Percentiles rank a stretch among this genome's conserved stretches.
These are phyloP conservation scores for Anthoscopus minutus DNA, from an alignment of 2,113 vertebrate species.

Conservation along the genomic window DNA sequence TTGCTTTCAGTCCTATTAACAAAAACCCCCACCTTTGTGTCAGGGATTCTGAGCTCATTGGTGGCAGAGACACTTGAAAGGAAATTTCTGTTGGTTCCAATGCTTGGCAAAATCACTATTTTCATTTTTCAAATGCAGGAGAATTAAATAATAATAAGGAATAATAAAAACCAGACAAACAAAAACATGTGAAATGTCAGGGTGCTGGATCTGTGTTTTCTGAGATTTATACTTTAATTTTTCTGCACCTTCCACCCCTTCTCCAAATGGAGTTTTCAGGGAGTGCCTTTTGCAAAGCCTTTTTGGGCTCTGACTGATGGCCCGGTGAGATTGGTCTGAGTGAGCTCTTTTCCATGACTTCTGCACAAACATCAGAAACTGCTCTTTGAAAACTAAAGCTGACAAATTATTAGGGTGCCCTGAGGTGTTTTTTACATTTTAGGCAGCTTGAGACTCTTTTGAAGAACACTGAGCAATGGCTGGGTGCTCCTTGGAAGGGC, in stretches of 20 bases:
- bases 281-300: neutral
- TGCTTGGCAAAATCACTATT: neutral
- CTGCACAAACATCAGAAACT: neutral
- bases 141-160: neutral
- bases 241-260: neutral
- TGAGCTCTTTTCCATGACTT: neutral
- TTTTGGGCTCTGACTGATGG: fast-evolving
- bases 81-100: neutral
- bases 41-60: neutral
- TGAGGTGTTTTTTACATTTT: neutral
- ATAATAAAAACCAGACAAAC: neutral
- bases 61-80: neutral
- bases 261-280: neutral
- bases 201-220: neutral
- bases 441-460: neutral
- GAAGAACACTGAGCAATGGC: neutral
- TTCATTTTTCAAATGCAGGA: neutral
- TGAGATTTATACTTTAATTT: neutral
- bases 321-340: neutral
- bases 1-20: neutral
- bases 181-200: neutral
- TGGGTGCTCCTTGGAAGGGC: neutral
- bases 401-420: neutral
- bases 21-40: neutral
- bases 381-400: neutral